These are phyloP conservation scores for Leptatherina wallacei DNA, from an alignment of 2,797 vertebrate species.

Conservation along the genomic window DNA sequence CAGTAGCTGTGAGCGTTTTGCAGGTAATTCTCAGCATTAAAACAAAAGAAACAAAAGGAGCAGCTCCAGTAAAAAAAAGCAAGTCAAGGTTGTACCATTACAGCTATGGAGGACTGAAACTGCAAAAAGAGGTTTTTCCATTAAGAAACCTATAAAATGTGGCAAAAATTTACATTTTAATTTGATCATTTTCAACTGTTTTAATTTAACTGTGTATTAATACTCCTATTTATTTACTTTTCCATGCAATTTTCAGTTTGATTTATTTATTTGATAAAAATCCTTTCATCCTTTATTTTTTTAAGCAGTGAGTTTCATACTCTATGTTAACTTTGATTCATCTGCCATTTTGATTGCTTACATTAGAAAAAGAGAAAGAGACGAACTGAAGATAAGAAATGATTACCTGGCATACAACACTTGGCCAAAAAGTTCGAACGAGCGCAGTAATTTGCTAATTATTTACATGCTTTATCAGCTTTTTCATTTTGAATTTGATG, in stretches of 20 bases:
- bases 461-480: neutral
- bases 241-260: too few species aligned
- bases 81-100: conserved; percentile 23
- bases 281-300: too few species aligned
- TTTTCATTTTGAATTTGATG: too few species aligned
- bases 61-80: neutral
- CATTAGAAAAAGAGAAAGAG: neutral
- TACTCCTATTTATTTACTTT: too few species aligned
- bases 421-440: neutral
- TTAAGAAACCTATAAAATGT: too few species aligned
- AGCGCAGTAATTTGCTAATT: neutral
- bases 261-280: too few species aligned
- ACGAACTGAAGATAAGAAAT: neutral
- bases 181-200: too few species aligned
- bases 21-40: neutral
- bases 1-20: conserved; percentile 5
- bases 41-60: conserved; percentile 8
- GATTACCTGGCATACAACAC: neutral
- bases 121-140: too few species aligned
- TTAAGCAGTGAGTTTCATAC: neutral
- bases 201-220: too few species aligned
- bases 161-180: too few species aligned
- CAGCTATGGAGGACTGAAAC: too few species aligned
- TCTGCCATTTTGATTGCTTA: neutral
- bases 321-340: neutral